Conservation (phyloP, 2,113 vertebrate genomes). For the Perccottus glenii region DNA sequence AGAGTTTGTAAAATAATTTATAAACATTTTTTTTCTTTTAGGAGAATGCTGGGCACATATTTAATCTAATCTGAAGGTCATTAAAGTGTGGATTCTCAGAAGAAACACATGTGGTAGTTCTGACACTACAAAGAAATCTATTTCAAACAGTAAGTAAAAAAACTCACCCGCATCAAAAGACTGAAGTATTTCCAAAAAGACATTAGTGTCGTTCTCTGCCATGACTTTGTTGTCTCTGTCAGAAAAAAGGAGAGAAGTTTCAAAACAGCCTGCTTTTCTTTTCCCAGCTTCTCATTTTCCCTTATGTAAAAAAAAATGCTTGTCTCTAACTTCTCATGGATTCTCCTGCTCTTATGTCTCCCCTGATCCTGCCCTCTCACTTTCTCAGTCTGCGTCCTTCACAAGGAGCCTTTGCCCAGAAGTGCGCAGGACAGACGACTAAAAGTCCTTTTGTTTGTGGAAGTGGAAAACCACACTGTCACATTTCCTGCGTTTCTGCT, state of each 20-base stretch:
- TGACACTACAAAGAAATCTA: conserved; percentile 42
- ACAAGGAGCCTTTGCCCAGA: conserved; percentile 56
- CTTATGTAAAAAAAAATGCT: conserved; percentile 6
- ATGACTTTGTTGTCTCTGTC: conserved; percentile 81
- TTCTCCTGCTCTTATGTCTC: conserved; percentile 67
- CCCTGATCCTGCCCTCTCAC: conserved; percentile 50
- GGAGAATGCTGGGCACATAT: conserved; percentile 1
- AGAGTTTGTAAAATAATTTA: not conserved
- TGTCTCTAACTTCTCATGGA: conserved; percentile 52
- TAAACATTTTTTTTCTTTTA: not conserved
- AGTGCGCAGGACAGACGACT: conserved; percentile 64
- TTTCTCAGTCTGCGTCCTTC: conserved; percentile 50
- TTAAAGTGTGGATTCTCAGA: conserved; percentile 39
- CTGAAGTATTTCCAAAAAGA: conserved; percentile 75
- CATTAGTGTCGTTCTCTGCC: conserved; percentile 84
- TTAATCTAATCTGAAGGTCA: conserved; percentile 11
- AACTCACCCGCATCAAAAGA: conserved; percentile 80
- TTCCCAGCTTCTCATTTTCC: conserved; percentile 37
- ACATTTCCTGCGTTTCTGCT: conserved; percentile 94
- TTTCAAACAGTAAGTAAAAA: conserved; percentile 34
- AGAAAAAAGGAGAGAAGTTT: conserved; percentile 50
- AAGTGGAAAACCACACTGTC: conserved; percentile 92
- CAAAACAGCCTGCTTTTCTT: conserved; percentile 33
- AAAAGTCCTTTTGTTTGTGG: conserved; percentile 82
- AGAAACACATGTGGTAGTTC: conserved; percentile 31